Percentiles rank a stretch among this genome's conserved stretches.
These are phyloP conservation scores for Poeciliopsis turrubarensis DNA, from an alignment of 2,113 vertebrate genomes.

Conservation along the genomic window DNA sequence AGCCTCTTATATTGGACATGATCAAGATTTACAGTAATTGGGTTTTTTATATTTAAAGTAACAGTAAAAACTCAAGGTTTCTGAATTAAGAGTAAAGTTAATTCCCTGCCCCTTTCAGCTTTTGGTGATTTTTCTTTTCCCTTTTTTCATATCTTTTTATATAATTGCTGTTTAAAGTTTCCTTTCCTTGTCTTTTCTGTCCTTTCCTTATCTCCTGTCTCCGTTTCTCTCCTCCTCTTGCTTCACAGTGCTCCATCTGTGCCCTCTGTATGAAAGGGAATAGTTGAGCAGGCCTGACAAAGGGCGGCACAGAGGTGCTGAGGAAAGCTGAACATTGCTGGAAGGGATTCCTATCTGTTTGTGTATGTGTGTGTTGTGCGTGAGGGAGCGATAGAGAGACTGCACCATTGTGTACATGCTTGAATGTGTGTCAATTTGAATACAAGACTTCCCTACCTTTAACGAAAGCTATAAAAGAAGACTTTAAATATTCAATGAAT, in stretches of 20 bases:
- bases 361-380: constrained; percentile 34
- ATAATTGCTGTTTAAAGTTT: not conserved
- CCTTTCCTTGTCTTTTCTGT: not conserved
- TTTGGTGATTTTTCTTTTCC: not conserved
- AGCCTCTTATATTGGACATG: constrained; percentile 29
- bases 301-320: constrained; percentile 73
- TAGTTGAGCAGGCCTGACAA: constrained; percentile 75
- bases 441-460: constrained; percentile 36
- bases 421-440: constrained; percentile 49
- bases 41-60: not conserved
- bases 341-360: constrained; percentile 68
- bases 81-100: not conserved
- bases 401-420: constrained; percentile 34
- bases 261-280: constrained; percentile 78
- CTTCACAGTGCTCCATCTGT: constrained; percentile 66
- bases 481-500: constrained; percentile 20
- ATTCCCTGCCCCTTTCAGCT: not conserved
- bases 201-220: constrained; percentile 4
- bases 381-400: constrained; percentile 7
- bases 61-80: not conserved
- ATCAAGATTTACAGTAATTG: not conserved
- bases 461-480: not conserved
- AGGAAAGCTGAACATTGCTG: constrained; percentile 66
- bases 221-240: constrained; percentile 6
- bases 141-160: not conserved